phyloP scores from a whole-genome alignment of 2,113 vertebrate genomes.

The Ammodytes dubius region DNA sequence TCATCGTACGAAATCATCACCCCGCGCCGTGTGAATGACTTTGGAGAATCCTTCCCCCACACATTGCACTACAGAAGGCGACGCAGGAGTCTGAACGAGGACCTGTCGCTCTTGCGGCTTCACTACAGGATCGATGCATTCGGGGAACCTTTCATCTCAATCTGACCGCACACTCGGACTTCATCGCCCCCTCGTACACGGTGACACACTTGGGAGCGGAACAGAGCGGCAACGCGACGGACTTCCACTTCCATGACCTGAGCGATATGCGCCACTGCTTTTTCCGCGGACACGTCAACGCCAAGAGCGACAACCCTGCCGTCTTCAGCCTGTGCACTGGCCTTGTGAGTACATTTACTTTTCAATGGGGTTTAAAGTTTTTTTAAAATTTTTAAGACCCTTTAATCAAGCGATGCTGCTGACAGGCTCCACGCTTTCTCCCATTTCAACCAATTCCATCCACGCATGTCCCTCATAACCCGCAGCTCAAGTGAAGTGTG shows the following conservation, averaged over 20 bases:
- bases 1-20: slow-evolving; percentile 93
- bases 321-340: slow-evolving; percentile 96
- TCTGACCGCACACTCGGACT: slow-evolving; percentile 90
- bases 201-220: slow-evolving; percentile 88
- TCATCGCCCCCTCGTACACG: slow-evolving; percentile 88
- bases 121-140: slow-evolving; percentile 93
- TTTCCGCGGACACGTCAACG: slow-evolving; percentile 94
- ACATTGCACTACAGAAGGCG: slow-evolving; percentile 88
- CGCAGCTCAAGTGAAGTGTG: slow-evolving; percentile 43
- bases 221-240: slow-evolving; percentile 39
- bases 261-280: slow-evolving; percentile 93
- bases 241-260: slow-evolving; percentile 36
- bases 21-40: slow-evolving; percentile 92
- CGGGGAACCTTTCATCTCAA: slow-evolving; percentile 93
- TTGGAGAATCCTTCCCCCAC: slow-evolving; percentile 91
- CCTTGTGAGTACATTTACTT: slow-evolving; percentile 88
- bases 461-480: slow-evolving; percentile 29
- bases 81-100: slow-evolving; percentile 85
- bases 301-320: slow-evolving; percentile 81
- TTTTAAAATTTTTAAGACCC: not conserved
- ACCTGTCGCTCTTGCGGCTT: slow-evolving; percentile 78
- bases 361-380: not conserved
- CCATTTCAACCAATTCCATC: slow-evolving; percentile 33
- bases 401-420: slow-evolving; percentile 45
- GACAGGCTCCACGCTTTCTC: slow-evolving; percentile 27